Conservation (phyloP, 2,113 vertebrate species). For the Strix uralensis region DNA sequence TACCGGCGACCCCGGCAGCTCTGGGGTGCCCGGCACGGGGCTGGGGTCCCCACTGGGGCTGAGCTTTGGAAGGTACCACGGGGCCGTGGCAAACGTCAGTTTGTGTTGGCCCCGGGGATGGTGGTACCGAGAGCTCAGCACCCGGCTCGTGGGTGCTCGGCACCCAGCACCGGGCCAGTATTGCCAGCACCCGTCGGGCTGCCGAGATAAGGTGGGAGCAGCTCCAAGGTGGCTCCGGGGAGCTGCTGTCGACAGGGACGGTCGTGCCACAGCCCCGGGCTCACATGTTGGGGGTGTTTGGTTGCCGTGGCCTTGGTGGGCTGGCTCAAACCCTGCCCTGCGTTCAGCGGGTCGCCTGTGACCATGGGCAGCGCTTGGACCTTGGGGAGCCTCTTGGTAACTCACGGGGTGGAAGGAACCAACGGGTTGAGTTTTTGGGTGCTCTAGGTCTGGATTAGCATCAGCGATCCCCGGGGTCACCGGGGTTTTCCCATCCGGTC, state of each 20-base stretch:
- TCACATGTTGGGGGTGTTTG: fast-evolving
- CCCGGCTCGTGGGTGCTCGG: fast-evolving
- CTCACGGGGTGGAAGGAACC: neutral
- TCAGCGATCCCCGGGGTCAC: fast-evolving
- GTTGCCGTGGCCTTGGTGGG: fast-evolving
- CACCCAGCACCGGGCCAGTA: fast-evolving
- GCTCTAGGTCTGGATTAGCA: neutral
- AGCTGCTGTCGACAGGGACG: fast-evolving
- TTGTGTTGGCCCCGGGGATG: neutral
- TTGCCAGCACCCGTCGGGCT: neutral
- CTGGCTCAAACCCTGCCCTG: fast-evolving
- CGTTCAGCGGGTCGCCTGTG: neutral
- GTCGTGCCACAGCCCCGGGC: fast-evolving
- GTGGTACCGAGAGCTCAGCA: neutral
- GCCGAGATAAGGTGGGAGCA: fast-evolving
- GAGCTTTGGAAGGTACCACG: fast-evolving
- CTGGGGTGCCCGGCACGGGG: fast-evolving
- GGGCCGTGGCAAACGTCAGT: fast-evolving
- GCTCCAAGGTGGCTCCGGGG: neutral
- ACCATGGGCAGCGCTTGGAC: neutral
- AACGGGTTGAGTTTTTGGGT: fast-evolving
- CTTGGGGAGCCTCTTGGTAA: too few relatives aligned
- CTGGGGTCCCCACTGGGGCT: neutral
- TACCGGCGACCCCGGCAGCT: neutral
- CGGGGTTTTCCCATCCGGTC: fast-evolving